These are phyloP conservation scores for Etheostoma nigrum DNA, from an alignment of 2,797 vertebrate species.

Conservation along the genomic window DNA sequence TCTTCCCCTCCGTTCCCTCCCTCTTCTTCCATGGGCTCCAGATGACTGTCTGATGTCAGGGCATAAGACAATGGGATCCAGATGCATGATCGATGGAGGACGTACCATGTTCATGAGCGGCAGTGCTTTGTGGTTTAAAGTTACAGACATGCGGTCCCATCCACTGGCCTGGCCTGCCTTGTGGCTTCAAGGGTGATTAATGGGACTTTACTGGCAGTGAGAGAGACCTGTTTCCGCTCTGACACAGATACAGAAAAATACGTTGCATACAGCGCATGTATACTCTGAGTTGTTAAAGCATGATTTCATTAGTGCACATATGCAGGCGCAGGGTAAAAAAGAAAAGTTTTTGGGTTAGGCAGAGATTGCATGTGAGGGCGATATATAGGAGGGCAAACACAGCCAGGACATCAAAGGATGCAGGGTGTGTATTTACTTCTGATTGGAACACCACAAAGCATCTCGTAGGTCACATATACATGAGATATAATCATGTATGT, in stretches of 20 bases:
- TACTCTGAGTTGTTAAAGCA: constrained; percentile 31
- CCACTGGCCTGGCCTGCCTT: constrained; percentile 52
- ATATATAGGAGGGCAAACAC: constrained; percentile 5
- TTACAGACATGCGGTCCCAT: constrained; percentile 75
- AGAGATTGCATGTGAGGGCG: constrained; percentile 24
- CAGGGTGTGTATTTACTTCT: constrained; percentile 19
- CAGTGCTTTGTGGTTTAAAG: constrained; percentile 77
- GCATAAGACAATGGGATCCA: constrained; percentile 83
- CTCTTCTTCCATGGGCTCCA: constrained; percentile 71
- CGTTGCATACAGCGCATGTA: constrained; percentile 35
- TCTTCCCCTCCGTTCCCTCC: constrained; percentile 59
- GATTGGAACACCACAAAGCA: constrained; percentile 40
- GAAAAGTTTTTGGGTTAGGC: constrained; percentile 2
- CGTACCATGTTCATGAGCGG: constrained; percentile 72
- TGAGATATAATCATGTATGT: constrained; percentile 32
- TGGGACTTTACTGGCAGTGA: constrained; percentile 77
- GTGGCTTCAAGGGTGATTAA: constrained; percentile 77
- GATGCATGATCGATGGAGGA: constrained; percentile 82
- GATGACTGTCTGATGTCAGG: constrained; percentile 79
- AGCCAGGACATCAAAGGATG: constrained; percentile 26
- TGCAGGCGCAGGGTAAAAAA: constrained; percentile 1
- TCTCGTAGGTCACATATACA: constrained; percentile 61
- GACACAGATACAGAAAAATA: constrained; percentile 63
- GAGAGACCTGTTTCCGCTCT: constrained; percentile 61
- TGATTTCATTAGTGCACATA: constrained; percentile 45